Evolutionary conservation across 1,140 invertebrate genomes (phyloP).

Genomic region (Ladona fulva): DNA sequence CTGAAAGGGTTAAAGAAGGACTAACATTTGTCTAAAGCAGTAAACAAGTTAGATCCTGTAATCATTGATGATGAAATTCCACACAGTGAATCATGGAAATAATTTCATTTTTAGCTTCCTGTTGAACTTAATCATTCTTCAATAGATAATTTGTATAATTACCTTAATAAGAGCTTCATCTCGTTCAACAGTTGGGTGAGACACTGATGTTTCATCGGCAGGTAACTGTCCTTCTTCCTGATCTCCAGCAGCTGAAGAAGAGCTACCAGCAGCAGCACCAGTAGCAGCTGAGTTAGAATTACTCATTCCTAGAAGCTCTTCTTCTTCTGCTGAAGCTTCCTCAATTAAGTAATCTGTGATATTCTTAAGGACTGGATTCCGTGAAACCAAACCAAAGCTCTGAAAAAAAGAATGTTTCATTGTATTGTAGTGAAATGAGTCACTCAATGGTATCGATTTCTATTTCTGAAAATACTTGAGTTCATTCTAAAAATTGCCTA

Average conservation of each 20-base stretch:
- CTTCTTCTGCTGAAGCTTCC: slow-evolving; percentile 96
- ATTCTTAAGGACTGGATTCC: slow-evolving; percentile 92
- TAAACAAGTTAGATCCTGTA: too few relatives aligned
- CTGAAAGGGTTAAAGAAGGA: too few relatives aligned
- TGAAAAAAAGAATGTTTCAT: slow-evolving; percentile 23
- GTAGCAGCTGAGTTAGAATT: slow-evolving; percentile 27
- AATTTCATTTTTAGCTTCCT: too few relatives aligned
- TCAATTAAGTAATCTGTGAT: slow-evolving; percentile 98
- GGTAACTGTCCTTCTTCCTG: slow-evolving; percentile 45
- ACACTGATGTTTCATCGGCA: slow-evolving; percentile 42
- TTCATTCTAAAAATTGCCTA: too few relatives aligned
- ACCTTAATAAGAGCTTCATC: slow-evolving; percentile 70
- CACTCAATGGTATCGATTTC: too few relatives aligned
- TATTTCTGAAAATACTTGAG: too few relatives aligned
- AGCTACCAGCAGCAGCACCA: background rate
- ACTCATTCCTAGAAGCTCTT: slow-evolving; percentile 78
- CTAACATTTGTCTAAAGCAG: slow-evolving; percentile 1
- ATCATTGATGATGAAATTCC: slow-evolving; percentile 12
- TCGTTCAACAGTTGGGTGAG: slow-evolving; percentile 56
- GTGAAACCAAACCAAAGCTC: slow-evolving; percentile 73
- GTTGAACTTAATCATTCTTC: slow-evolving; percentile 19
- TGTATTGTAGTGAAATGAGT: background rate
- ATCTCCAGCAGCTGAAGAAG: slow-evolving; percentile 34
- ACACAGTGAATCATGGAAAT: background rate
- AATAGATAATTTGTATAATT: slow-evolving; percentile 24